These are phyloP conservation scores for Trissolcus basalis DNA, from an alignment of 1,140 invertebrate genomes.

Conservation along the genomic window DNA sequence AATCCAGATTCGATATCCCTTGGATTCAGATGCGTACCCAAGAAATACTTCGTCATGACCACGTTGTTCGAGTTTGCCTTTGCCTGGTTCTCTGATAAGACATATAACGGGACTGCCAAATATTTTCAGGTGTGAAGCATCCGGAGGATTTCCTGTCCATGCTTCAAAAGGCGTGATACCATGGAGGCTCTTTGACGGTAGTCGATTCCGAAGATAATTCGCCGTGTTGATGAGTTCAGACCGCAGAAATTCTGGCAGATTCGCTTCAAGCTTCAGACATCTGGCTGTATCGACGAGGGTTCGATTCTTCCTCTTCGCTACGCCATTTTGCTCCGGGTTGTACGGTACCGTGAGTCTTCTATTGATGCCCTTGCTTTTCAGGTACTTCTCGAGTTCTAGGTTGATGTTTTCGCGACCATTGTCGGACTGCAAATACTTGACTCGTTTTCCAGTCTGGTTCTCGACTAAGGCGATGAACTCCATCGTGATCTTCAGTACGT, in stretches of 20 bases:
- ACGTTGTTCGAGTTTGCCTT: slow-evolving; percentile 3
- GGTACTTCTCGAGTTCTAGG: slow-evolving; percentile 45
- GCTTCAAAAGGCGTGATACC: slow-evolving; percentile 44
- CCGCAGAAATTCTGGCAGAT: slow-evolving; percentile 8
- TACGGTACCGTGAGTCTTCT: slow-evolving; percentile 16
- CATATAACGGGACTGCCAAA: background rate
- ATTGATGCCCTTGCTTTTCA: slow-evolving; percentile 20
- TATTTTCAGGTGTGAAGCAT: slow-evolving; percentile 3
- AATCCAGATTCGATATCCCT: slow-evolving; percentile 3
- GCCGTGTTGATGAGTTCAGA: slow-evolving; percentile 16
- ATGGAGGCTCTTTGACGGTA: slow-evolving; percentile 12
- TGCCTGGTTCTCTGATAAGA: slow-evolving; percentile 5
- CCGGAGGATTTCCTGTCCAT: slow-evolving; percentile 23
- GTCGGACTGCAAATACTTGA: slow-evolving; percentile 57
- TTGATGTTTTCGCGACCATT: slow-evolving; percentile 63
- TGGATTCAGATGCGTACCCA: slow-evolving; percentile 5
- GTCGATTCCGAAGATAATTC: slow-evolving; percentile 17
- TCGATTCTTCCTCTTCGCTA: slow-evolving; percentile 49
- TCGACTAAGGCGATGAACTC: slow-evolving; percentile 30
- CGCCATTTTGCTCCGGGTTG: slow-evolving; percentile 24
- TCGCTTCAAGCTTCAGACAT: slow-evolving; percentile 37
- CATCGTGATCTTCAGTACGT: background rate
- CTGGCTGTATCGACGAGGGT: slow-evolving; percentile 53
- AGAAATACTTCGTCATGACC: slow-evolving; percentile 9
- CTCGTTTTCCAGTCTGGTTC: slow-evolving; percentile 55